Evolutionary conservation across 2,797 vertebrate genomes (phyloP).

Genomic region (Argya squamiceps): DNA sequence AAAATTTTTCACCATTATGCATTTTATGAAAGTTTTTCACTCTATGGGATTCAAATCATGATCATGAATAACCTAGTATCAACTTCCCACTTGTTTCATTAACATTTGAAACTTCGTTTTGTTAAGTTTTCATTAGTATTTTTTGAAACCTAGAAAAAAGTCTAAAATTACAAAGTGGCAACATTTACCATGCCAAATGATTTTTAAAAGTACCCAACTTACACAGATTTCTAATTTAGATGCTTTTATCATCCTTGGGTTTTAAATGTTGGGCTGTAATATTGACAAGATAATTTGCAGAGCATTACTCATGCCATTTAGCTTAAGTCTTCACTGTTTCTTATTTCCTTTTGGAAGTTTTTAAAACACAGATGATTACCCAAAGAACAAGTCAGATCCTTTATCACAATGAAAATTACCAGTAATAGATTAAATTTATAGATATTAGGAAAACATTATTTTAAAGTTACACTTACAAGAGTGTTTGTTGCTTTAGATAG

Average conservation of each 20-base stretch:
- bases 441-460: conserved; percentile 26
- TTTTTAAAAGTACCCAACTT: background rate
- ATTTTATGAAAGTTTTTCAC: background rate
- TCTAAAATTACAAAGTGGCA: background rate
- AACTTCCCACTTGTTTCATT: background rate
- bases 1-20: background rate
- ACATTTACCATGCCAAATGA: background rate
- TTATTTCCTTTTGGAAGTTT: conserved; percentile 29
- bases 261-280: conserved; percentile 6
- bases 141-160: background rate
- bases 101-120: background rate
- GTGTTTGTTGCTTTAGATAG: background rate
- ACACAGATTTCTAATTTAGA: background rate
- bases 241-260: background rate
- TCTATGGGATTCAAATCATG: background rate
- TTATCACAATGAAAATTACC: background rate
- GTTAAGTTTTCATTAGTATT: background rate
- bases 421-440: conserved; percentile 14
- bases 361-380: conserved; percentile 13
- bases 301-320: conserved; percentile 29
- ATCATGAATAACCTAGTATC: background rate
- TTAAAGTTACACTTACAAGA: background rate
- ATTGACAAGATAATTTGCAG: conserved; percentile 45
- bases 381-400: background rate
- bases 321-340: background rate